phyloP scores from a whole-genome alignment of 1,140 invertebrate species.

The Pseudomyrmex cubaensis region DNA sequence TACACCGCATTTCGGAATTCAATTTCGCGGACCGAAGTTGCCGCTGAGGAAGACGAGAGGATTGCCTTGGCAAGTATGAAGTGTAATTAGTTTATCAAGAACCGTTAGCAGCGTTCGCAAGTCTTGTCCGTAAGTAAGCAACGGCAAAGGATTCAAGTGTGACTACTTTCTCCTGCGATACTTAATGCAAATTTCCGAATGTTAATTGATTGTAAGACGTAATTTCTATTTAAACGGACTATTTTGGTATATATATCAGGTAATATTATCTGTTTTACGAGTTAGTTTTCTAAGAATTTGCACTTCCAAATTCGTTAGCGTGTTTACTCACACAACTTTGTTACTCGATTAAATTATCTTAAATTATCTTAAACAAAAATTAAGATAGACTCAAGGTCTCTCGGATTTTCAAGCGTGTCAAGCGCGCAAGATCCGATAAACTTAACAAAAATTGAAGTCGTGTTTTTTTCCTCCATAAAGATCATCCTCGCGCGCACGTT shows the following conservation, averaged over 20 bases:
- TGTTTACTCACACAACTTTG: not conserved
- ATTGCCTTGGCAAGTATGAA: slow-evolving; percentile 22
- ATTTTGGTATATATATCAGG: not conserved
- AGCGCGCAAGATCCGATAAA: not conserved
- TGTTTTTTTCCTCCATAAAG: not conserved
- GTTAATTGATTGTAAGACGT: slow-evolving; percentile 27
- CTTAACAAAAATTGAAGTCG: slow-evolving; percentile 16
- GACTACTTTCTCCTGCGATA: slow-evolving; percentile 4
- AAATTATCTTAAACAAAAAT: slow-evolving; percentile 7
- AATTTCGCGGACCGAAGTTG: slow-evolving; percentile 47
- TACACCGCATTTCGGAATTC: slow-evolving; percentile 39
- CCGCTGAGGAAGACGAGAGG: slow-evolving; percentile 10
- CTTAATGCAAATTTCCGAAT: slow-evolving; percentile 15
- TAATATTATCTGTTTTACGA: slow-evolving; percentile 17
- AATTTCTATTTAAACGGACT: not conserved
- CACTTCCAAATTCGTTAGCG: slow-evolving; percentile 1
- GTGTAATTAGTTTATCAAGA: slow-evolving; percentile 73
- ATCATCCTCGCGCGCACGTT: not conserved
- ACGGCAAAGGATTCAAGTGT: not conserved
- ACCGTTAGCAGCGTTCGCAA: slow-evolving; percentile 44
- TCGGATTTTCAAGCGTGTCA: not conserved
- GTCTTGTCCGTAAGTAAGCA: slow-evolving; percentile 22
- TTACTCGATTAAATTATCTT: not conserved
- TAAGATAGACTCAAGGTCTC: not conserved
- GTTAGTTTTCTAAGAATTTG: slow-evolving; percentile 9